These are phyloP conservation scores for Tinea trinotella DNA, from an alignment of 2,888 invertebrate species.

Conservation along the genomic window DNA sequence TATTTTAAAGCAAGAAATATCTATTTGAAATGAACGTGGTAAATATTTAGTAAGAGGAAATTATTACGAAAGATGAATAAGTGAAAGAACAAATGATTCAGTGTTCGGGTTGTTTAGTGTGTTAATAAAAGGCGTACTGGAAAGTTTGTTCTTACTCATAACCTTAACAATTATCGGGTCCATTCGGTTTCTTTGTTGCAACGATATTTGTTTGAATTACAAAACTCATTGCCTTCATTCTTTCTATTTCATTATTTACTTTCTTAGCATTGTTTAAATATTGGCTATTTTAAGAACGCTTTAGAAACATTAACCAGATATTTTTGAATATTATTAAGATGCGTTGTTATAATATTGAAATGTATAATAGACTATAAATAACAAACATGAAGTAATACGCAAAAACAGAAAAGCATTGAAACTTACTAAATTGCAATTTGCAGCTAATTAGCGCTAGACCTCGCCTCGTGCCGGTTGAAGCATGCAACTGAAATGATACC, in stretches of 20 bases:
- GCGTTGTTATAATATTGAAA: too few relatives aligned
- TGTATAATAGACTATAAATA: too few relatives aligned
- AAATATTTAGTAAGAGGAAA: neutral
- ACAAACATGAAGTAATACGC: too few relatives aligned
- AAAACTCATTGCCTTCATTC: neutral
- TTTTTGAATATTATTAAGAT: too few relatives aligned
- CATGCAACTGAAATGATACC: neutral
- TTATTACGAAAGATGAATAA: slow-evolving; percentile 16
- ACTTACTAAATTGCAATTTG: slow-evolving; percentile 3
- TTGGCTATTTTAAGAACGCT: too few relatives aligned
- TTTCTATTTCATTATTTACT: neutral
- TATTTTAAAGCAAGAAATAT: neutral
- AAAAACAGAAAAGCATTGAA: neutral
- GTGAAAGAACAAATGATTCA: slow-evolving; percentile 14
- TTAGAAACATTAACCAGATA: neutral
- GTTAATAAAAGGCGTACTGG: slow-evolving; percentile 45
- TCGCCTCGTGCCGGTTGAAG: slow-evolving; percentile 2
- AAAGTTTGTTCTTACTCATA: slow-evolving; percentile 34
- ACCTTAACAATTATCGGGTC: slow-evolving; percentile 46
- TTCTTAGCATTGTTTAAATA: neutral
- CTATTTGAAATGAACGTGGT: neutral
- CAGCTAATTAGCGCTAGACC: neutral
- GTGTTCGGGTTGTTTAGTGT: slow-evolving; percentile 23
- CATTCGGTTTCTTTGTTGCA: slow-evolving; percentile 32
- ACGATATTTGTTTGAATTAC: slow-evolving; percentile 8